These are phyloP conservation scores for Amblyjoppa proteus DNA, from an alignment of 2,888 invertebrate genomes.

Conservation along the genomic window DNA sequence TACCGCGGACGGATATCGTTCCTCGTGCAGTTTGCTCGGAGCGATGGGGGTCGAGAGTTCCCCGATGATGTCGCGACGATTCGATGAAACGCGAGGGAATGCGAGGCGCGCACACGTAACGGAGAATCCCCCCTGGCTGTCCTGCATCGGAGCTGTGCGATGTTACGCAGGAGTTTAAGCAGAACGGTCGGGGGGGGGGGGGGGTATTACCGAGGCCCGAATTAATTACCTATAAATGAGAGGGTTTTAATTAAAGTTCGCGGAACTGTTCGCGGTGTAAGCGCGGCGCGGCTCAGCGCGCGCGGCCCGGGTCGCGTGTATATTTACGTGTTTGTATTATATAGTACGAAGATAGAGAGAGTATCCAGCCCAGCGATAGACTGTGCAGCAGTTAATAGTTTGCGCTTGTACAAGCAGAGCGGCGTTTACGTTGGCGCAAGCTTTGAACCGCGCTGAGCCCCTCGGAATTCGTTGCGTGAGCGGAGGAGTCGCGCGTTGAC, in stretches of 20 bases:
- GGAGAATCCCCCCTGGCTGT: conserved; percentile 10
- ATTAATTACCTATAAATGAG: conserved; percentile 76
- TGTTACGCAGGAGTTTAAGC: conserved; percentile 47
- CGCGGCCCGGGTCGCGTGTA: conserved; percentile 52
- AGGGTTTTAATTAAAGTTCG: conserved; percentile 77
- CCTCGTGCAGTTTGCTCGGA: background rate
- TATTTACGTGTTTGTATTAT: conserved; percentile 55
- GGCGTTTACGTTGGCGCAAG: conserved; percentile 25
- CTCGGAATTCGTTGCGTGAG: conserved; percentile 45
- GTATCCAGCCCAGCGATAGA: conserved; percentile 12
- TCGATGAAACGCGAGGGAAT: conserved; percentile 44
- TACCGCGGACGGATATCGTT: conserved; percentile 15
- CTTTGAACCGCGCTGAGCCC: background rate
- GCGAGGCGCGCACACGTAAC: conserved; percentile 15
- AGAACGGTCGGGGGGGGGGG: conserved; percentile 33
- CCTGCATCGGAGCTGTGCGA: conserved; percentile 40
- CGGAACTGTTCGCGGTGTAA: conserved; percentile 73
- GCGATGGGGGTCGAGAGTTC: conserved; percentile 25
- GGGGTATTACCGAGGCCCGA: conserved; percentile 58
- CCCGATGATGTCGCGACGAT: conserved; percentile 30
- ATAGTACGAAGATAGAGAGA: conserved; percentile 5
- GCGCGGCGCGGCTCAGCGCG: conserved; percentile 53
- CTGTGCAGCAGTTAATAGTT: conserved; percentile 12
- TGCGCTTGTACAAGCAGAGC: conserved; percentile 20
- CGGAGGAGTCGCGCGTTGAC: conserved; percentile 22